Percentiles rank a stretch among this genome's conserved stretches.
phyloP scores from a whole-genome alignment of 2,888 invertebrate species.

The Cyclophora punctaria region DNA sequence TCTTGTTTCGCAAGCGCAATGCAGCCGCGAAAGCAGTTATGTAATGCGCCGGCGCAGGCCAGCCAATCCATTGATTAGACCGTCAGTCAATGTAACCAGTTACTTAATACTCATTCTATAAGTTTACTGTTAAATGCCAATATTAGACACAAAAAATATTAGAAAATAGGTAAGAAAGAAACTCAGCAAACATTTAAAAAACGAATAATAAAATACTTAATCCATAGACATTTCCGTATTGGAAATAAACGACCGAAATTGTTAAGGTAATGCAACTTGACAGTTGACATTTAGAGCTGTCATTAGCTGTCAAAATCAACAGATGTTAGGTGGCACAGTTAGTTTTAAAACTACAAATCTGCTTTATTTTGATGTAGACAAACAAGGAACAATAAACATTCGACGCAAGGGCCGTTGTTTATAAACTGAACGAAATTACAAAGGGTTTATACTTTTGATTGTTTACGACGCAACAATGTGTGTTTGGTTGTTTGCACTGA shows the following conservation, averaged over 20 bases:
- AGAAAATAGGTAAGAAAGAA: too few relatives aligned
- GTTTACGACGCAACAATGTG: slow-evolving; percentile 51
- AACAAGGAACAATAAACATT: slow-evolving; percentile 24
- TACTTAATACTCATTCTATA: slow-evolving; percentile 46
- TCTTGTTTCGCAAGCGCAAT: slow-evolving; percentile 60
- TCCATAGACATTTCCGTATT: too few relatives aligned
- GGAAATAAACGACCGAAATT: too few relatives aligned
- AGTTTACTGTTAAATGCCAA: slow-evolving; percentile 17
- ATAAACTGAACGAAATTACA: slow-evolving; percentile 43
- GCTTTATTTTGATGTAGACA: slow-evolving; percentile 1
- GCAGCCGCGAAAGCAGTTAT: slow-evolving; percentile 64
- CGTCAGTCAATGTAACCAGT: slow-evolving; percentile 55
- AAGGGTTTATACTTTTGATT: slow-evolving; percentile 43
- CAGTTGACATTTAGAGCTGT: too few relatives aligned
- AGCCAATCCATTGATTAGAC: slow-evolving; percentile 63
- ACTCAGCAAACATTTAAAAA: too few relatives aligned
- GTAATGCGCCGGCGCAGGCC: slow-evolving; percentile 44
- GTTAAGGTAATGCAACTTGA: too few relatives aligned
- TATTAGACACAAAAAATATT: background rate
- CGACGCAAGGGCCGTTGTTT: slow-evolving; percentile 49
- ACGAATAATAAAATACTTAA: too few relatives aligned
- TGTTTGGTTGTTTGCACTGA: slow-evolving; percentile 47
- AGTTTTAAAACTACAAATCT: too few relatives aligned
- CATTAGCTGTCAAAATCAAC: too few relatives aligned
- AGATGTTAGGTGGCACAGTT: too few relatives aligned